A percentile compares a stretch with the other conserved stretches of the same genome.
phyloP scores from a whole-genome alignment of 2,797 vertebrate species.

The Neomorphus geoffroyi region DNA sequence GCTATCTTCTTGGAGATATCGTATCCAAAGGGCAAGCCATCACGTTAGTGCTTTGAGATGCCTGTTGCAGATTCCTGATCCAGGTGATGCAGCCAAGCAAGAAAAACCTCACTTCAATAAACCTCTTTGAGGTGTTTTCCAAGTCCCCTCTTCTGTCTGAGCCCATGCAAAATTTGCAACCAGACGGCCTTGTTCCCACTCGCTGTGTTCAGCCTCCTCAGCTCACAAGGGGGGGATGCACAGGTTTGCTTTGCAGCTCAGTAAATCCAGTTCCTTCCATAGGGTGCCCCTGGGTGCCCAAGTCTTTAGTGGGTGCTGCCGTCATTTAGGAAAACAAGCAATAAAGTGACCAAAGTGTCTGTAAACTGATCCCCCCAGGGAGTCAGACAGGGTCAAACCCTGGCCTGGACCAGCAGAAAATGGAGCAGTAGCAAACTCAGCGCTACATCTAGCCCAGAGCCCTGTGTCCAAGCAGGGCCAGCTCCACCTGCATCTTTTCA shows the following conservation, averaged over 20 bases:
- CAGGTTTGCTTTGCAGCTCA: not conserved
- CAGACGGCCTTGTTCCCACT: not conserved
- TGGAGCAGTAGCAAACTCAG: not conserved
- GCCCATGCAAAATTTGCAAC: not conserved
- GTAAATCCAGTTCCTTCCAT: not conserved
- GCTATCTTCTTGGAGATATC: not conserved
- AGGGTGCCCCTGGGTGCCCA: not conserved
- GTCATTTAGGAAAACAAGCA: not conserved
- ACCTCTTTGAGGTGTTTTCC: accelerated
- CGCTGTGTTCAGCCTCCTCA: accelerated
- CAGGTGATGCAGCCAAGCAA: not conserved
- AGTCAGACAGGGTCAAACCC: not conserved
- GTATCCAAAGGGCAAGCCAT: not conserved
- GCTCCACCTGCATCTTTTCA: not conserved
- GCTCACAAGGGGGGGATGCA: not conserved
- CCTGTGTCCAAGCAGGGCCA: not conserved
- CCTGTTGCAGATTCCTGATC: not conserved
- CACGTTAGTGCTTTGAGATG: not conserved
- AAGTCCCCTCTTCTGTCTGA: not conserved
- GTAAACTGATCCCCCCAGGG: not conserved
- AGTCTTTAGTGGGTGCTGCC: accelerated
- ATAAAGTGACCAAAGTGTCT: not conserved
- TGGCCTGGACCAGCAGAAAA: not conserved
- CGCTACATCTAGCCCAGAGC: not conserved
- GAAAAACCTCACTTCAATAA: not conserved